Percentiles rank a stretch among this genome's conserved stretches.
Conservation (phyloP, 2,113 vertebrate species). For the Narcine bancroftii region DNA sequence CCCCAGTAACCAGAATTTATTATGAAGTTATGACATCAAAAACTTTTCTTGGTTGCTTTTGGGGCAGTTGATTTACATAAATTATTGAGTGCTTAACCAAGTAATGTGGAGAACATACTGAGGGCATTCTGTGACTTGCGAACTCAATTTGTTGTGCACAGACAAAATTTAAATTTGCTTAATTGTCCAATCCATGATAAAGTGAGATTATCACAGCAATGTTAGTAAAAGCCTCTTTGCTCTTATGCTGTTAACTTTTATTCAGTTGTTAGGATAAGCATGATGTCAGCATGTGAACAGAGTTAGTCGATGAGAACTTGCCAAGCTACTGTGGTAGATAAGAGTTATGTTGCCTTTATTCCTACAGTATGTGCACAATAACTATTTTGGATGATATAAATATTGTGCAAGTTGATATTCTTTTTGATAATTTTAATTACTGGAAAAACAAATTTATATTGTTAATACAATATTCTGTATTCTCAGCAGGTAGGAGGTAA, state of each 20-base stretch:
- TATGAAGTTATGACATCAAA: neutral
- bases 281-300: neutral
- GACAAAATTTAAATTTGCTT: neutral
- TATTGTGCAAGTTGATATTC: neutral
- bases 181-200: neutral
- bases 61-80: neutral
- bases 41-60: neutral
- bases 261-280: neutral
- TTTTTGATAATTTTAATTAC: neutral
- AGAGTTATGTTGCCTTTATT: neutral
- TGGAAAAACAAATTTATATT: neutral
- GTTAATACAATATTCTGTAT: neutral
- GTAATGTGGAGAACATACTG: neutral
- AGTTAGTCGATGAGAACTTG: neutral
- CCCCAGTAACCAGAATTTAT: neutral
- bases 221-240: neutral
- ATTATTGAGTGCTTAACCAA: neutral
- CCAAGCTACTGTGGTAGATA: neutral
- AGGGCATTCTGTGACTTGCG: conserved; percentile 1
- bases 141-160: neutral
- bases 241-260: neutral
- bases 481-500: neutral
- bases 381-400: neutral
- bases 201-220: neutral
- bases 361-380: neutral